Conservation (phyloP, 2,113 vertebrate genomes). For the Myiopsitta monachus region DNA sequence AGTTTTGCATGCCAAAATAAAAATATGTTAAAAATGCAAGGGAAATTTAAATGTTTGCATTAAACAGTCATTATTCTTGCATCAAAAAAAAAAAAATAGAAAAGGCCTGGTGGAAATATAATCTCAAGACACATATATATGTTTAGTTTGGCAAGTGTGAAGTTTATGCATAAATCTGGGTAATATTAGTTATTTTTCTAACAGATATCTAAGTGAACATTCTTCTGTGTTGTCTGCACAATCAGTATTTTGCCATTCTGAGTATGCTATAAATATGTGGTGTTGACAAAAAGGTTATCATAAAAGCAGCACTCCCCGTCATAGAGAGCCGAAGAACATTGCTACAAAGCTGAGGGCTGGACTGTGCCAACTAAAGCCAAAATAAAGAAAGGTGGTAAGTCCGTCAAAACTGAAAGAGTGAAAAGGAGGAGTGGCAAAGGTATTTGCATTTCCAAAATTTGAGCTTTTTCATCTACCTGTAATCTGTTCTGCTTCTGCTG, state of each 20-base stretch:
- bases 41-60: background rate
- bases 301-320: background rate
- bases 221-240: background rate
- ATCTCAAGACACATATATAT: background rate
- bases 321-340: background rate
- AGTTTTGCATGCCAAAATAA: background rate
- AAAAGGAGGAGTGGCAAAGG: background rate
- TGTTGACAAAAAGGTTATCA: background rate
- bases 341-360: background rate
- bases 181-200: background rate
- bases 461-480: background rate
- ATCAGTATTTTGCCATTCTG: background rate
- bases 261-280: fast-evolving
- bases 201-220: background rate
- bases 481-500: background rate
- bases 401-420: background rate
- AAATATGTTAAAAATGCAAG: background rate
- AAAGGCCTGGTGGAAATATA: background rate
- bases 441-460: background rate
- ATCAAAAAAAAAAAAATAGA: background rate
- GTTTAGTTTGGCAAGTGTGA: background rate
- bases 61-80: background rate
- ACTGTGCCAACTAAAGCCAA: background rate
- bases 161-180: background rate
- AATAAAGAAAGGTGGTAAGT: background rate